Percentiles rank a stretch among this genome's conserved stretches.
Evolutionary conservation across 2,888 invertebrate species (phyloP).

Genomic region (Erynnis tages): DNA sequence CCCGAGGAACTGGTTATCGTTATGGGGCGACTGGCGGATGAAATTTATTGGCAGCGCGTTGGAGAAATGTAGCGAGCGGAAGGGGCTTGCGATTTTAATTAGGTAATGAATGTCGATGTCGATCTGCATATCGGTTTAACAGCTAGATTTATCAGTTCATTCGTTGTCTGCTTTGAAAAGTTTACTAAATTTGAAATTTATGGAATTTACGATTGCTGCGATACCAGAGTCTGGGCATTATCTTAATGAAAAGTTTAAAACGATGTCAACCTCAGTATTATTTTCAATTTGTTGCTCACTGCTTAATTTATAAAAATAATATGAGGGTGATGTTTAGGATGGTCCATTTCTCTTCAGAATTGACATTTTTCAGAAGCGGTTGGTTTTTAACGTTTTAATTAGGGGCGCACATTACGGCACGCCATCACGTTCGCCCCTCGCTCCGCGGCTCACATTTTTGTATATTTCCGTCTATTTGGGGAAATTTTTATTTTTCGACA

Average conservation of each 20-base stretch:
- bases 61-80: conserved; percentile 82
- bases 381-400: conserved; percentile 82
- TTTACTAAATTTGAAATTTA: conserved; percentile 61
- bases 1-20: conserved; percentile 82
- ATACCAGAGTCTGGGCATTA: neutral
- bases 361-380: conserved; percentile 79
- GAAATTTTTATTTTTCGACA: conserved; percentile 81
- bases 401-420: conserved; percentile 81
- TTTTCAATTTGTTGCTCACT: conserved; percentile 25
- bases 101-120: conserved; percentile 82
- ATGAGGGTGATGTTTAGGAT: conserved; percentile 74
- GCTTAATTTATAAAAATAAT: conserved; percentile 59
- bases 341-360: conserved; percentile 80
- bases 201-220: conserved; percentile 42
- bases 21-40: conserved; percentile 80
- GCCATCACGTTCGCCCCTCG: conserved; percentile 79
- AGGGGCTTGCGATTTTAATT: conserved; percentile 81
- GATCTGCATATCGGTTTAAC: conserved; percentile 80
- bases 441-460: conserved; percentile 77
- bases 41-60: conserved; percentile 80
- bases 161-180: conserved; percentile 66
- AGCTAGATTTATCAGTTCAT: conserved; percentile 77
- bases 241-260: conserved; percentile 5
- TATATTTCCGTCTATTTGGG: conserved; percentile 81
- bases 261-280: conserved; percentile 18